Evolutionary conservation across 2,888 invertebrate genomes (phyloP), one percentile per base, ranked within the genome.

Genomic region (Cyclophora albipunctata): DNA sequence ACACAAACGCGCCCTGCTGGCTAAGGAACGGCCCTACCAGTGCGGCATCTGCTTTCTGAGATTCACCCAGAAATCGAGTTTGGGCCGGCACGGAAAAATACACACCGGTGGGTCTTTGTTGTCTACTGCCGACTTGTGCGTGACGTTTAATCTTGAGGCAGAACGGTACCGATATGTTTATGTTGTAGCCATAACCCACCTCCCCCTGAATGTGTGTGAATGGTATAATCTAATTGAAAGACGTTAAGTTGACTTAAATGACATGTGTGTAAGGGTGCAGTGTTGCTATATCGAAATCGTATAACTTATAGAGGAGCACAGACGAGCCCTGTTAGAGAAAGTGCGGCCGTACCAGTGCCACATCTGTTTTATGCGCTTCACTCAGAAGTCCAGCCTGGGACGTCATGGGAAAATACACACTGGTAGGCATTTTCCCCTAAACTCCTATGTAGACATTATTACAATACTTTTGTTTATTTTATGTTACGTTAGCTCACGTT

Each of bases 391-490:
- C 85, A 92, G 92, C 81, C 89, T 93, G 72, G 92, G 92, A 84
- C 92, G 92, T 74, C 93, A 93, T 83, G 92, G 92, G 81, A 91
- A 92, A 74, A 92, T 92, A 69, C 93, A 93, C 76, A 92, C 92
- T 76, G 90, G 90, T 90, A 89, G 84, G 90, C 87, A 85, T 79
- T 81, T 83, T 84, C 85, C 88, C 86, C 85, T 88, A 81, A 85
- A 81, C 75, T 87, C 87, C 85, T 85, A 75, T 72, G 85, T 86
- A 88, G 87, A 78, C 75, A 78, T 60, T 57, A 60, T 59, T 49
- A 42, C 37, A 60, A 57, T 52, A 45, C 45, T 58, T 79, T 84
- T 68, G 78, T 77, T 82, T 75, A 77, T 64, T 66, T 79, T 71
- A 75, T 71, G 71, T 75, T 81, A 78, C 78, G 73, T 69, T 73